Evolutionary conservation across 2,113 vertebrate genomes (phyloP).

Genomic region (Melanostigma gelatinosum): DNA sequence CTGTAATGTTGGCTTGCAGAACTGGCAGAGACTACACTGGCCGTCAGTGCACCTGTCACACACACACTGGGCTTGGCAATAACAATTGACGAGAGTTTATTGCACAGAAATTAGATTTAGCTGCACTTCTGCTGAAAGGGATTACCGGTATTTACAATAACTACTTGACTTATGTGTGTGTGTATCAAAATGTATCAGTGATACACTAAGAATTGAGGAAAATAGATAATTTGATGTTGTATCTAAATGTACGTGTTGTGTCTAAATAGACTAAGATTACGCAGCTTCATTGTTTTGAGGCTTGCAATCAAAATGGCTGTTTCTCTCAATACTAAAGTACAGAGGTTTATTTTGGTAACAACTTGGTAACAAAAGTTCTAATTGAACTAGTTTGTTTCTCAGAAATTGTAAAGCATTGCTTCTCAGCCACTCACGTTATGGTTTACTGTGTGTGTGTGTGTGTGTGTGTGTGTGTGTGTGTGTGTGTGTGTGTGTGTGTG

Average conservation of each 20-base stretch:
- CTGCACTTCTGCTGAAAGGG: not conserved
- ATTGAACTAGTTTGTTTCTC: not conserved
- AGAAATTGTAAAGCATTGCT: not conserved
- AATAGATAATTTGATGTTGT: not conserved
- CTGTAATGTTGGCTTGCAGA: not conserved
- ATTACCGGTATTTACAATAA: constrained; percentile 7
- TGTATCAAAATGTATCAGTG: not conserved
- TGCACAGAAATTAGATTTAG: constrained; percentile 11
- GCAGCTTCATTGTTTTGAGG: not conserved
- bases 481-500: not conserved
- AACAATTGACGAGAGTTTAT: not conserved
- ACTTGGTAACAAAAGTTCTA: not conserved
- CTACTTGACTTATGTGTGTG: not conserved
- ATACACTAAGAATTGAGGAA: not conserved
- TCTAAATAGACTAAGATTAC: not conserved
- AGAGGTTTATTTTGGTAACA: constrained; percentile 12
- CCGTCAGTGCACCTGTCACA: constrained; percentile 9
- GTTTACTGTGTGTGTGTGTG: not conserved
- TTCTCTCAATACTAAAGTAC: not conserved
- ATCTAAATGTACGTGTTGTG: not conserved
- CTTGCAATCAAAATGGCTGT: not conserved
- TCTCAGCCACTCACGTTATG: not conserved
- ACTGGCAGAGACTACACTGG: constrained; percentile 6
- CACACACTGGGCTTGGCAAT: not conserved
- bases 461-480: not conserved